Evolutionary conservation across 2,797 vertebrate species (phyloP), one percentile per base, ranked within the genome.

Genomic region (Chiroxiphia lanceolata): DNA sequence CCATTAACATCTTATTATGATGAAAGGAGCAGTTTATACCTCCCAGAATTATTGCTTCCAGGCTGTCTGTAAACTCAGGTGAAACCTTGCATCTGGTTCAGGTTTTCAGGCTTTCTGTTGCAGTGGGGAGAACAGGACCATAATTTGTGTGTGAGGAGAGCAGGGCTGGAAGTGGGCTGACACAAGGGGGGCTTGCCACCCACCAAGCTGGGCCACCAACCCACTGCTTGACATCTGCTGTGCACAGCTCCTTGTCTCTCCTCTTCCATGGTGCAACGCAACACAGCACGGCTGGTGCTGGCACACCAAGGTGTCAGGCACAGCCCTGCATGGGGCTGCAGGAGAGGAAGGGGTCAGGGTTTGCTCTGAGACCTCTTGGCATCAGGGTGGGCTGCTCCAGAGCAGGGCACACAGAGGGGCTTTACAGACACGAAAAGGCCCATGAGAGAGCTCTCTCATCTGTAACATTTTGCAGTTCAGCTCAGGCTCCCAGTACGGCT

Each of bases 21-120:
- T 90, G 93, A 96, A 95, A 96, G 75, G 71, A 27, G 5, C 56
- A 47, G 60, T 93, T 89, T 83, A 47, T 90, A 61, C 93, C 90
- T 93, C 86, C 47, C 42, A 7, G 71, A 96, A 83, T 95, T 95
- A 95, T 56, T 92, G 83, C 88, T 96, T 96, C 95, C 93, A 95
- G 95, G 56, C 90, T 84, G 64, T 40, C 96, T 90, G 90, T 93
- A 89, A 94, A 85, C 56, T 75, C 93, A 90, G 94, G 88, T 87
- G 93, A 84, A 88, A 61, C 57, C 31, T 3, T 9, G 69, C 93
- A 94, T 90, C 95, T 96, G 91, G 93, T 94, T 96, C 77, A 40
- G 75, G 60, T 95, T 95, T 92, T 15, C 83, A 42, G 91, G 60
- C 71, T 59, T 80, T 47, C 76, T 5, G 0, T 3, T 65, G 91